Base-by-base conservation (phyloP, 2,113 vertebrate species). In the Tetrao urogallus region DNA sequence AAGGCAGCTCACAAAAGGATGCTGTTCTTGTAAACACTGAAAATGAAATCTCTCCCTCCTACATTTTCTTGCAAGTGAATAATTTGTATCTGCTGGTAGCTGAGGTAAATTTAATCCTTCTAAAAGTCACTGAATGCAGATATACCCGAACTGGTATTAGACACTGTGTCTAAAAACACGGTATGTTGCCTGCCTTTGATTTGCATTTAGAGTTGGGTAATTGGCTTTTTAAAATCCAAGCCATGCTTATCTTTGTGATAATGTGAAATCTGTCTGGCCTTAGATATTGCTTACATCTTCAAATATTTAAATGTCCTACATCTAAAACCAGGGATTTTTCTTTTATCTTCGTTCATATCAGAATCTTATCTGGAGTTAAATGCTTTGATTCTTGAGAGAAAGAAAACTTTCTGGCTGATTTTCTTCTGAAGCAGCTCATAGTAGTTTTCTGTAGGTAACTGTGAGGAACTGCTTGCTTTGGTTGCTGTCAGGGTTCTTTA, bases 341-440 rank as follows among this genome's bases (percentile, higher is more conserved):
- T 10, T 71, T 89, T 87, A 94, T 91, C 84, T 82, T 48, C 54
- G 11, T 40, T 84, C 52, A 12, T 7, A 70, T 93, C 65, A 86
- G 58, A 60, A 67, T 69, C 63, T 76, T 93, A 79, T 79, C 91
- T 67, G 89, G 89, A 89, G 89, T 89, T 79, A 92, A 85, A 92
- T 80, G 90, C 82, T 92, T 94, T 94, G 82, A 92, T 82, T 95
- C 79, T 63, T 11, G 36, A 45, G 82, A 86, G 85, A 90, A 85
- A 84, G 82, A 91, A 87, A 36, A 32, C 58, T 89, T 30, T 64
- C 42, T 75, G 56, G 19, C 27, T 63, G 24, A 36, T 38, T 93
- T 63, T 82, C 80, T 94, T 92, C 60, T 87, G 82, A 87, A 82
- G 66, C 60, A 70, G 90, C 42, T 64, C 42, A 12, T 1, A 3